phyloP scores from a whole-genome alignment of 2,888 invertebrate genomes.

The Notodonta ziczac region DNA sequence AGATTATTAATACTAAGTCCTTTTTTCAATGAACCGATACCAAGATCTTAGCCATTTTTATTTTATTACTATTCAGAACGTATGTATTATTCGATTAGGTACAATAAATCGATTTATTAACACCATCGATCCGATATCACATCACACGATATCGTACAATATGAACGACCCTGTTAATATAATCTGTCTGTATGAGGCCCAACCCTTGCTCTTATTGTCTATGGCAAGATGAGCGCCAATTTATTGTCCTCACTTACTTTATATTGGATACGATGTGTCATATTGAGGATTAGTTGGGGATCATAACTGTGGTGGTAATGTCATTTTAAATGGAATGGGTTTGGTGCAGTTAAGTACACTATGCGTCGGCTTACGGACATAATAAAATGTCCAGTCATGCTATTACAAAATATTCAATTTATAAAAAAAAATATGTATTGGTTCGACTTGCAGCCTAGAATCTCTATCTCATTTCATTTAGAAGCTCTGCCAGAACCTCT shows the following conservation, averaged over 20 bases:
- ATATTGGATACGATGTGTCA: constrained; percentile 66
- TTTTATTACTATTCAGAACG: background rate
- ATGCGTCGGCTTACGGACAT: too few species aligned
- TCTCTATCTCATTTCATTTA: too few species aligned
- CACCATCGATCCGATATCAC: background rate
- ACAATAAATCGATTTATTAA: background rate
- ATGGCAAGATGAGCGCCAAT: constrained; percentile 62
- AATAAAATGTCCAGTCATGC: too few species aligned
- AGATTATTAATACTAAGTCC: too few species aligned
- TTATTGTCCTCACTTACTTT: constrained; percentile 70
- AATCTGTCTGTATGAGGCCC: constrained; percentile 56
- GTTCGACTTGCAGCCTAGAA: too few species aligned
- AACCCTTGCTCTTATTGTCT: constrained; percentile 68
- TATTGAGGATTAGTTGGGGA: constrained; percentile 50
- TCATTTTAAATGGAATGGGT: background rate
- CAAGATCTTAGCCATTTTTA: too few species aligned
- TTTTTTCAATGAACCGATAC: too few species aligned
- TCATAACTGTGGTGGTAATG: background rate
- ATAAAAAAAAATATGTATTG: too few species aligned
- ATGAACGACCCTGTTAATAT: constrained; percentile 45
- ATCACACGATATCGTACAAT: constrained; percentile 20
- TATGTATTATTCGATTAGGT: background rate
- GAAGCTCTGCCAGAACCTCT: too few species aligned
- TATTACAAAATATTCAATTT: too few species aligned
- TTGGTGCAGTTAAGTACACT: background rate